Base-by-base conservation (phyloP, 2,888 invertebrate species). In the Germaria angustata region DNA sequence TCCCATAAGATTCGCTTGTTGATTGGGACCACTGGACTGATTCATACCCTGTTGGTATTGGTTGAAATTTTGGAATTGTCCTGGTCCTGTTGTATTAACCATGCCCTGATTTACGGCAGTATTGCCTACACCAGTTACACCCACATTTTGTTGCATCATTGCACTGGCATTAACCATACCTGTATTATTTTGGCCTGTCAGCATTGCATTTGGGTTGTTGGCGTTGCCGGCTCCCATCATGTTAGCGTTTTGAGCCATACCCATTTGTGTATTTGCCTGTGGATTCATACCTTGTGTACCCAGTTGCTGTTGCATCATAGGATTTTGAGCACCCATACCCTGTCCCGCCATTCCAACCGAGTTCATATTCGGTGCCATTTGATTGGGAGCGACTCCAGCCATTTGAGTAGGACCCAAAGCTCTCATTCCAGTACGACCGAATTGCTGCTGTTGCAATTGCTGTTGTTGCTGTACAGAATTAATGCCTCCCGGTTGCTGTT, bases 21-120 rank as follows among this genome's bases (percentile, higher is more conserved):
- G 92, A 69, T 90, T 91, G 55, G 89, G 88, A 13, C 87, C 88
- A 53, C 92, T 91, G 85, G 91, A 92, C 80, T 85, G 85, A 59
- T 71, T 84, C 65, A 85, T 85, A 22, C 84, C 87, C 66, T 88
- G 89, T 65, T 88, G 89, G 80, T 92, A 92, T 84, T 93, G 93
- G 73, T 92, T 92, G 86, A 94, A 94, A 79, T 93, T 93, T 51
- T 93, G 92, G 86, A 95, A 95, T 90, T 94, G 95, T 86, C 88
- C 87, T 82, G 90, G 86, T 7, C 85, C 85, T 2, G 84, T 84
- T 80, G 90, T 89, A 72, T 89, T 93, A 75, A 89, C 93, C 87
- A 91, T 89, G 24, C 87, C 88, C 68, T 81, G 85, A 59, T 85
- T 85, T 9, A 81, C 84, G 17, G 51, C 79, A 3, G 53, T 68